Evolutionary conservation across 2,888 invertebrate species (phyloP).

Genomic region (Noctua fimbriata): DNA sequence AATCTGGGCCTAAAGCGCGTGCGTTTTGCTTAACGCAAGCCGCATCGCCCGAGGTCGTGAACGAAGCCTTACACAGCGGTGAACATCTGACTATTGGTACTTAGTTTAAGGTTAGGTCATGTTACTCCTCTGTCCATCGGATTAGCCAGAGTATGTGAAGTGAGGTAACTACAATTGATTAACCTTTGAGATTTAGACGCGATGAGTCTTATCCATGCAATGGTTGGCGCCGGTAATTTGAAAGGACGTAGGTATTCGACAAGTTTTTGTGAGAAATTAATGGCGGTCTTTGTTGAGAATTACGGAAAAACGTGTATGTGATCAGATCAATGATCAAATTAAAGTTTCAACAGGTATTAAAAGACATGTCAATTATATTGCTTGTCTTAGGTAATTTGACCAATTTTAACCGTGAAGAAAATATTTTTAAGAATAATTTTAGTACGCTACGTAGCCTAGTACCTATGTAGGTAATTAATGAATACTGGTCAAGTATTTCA

Average conservation of each 20-base stretch:
- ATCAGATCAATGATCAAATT: not conserved
- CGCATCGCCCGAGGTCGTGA: not conserved
- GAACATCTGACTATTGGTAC: constrained; percentile 11
- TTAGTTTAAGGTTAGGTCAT: constrained; percentile 45
- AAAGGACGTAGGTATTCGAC: constrained; percentile 16
- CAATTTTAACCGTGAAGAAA: not conserved
- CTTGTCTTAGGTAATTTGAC: not conserved
- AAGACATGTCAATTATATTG: not conserved
- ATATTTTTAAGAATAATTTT: not conserved
- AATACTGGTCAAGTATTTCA: not conserved
- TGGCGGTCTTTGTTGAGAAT: not conserved
- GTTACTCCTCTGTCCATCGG: constrained; percentile 22
- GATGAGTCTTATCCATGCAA: constrained; percentile 37
- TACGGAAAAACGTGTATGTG: not conserved
- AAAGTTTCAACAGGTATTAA: not conserved
- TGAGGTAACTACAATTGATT: constrained; percentile 55
- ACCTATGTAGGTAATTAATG: not conserved
- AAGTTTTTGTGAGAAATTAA: not conserved
- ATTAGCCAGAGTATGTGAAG: constrained; percentile 14
- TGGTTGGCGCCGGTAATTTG: constrained; percentile 40
- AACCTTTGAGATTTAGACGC: constrained; percentile 45
- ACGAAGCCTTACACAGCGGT: not conserved
- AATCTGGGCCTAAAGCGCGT: not conserved
- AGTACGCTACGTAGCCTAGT: not conserved
- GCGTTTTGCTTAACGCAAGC: not conserved